phyloP scores from a whole-genome alignment of 1,140 invertebrate genomes.

The Hermatobates lingyangjiaoensis region DNA sequence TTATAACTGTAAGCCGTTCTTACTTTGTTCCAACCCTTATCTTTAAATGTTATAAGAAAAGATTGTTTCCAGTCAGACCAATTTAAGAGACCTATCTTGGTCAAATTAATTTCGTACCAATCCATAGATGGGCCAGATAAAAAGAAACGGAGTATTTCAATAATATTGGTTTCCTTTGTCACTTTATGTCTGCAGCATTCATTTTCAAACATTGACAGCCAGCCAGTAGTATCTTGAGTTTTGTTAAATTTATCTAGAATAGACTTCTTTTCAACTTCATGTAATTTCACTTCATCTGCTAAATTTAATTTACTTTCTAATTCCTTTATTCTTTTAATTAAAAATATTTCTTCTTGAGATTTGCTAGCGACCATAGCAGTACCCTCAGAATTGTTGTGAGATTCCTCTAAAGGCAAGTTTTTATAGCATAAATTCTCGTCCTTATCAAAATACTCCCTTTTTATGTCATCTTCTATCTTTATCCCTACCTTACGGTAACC shows the following conservation, averaged over 20 bases:
- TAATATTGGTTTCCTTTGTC: not conserved
- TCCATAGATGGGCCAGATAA: not conserved
- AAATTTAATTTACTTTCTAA: not conserved
- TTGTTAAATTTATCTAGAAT: constrained; percentile 1
- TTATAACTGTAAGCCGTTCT: not conserved
- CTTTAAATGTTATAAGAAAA: not conserved
- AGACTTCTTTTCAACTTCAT: not conserved
- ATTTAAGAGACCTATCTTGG: not conserved
- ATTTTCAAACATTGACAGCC: not conserved
- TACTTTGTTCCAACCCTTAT: not conserved
- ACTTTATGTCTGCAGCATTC: not conserved
- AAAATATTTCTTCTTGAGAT: not conserved
- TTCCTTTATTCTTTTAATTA: not conserved
- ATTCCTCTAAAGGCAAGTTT: not conserved
- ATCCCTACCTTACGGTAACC: not conserved
- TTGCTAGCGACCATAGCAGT: not conserved
- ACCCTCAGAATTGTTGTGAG: not conserved
- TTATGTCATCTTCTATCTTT: constrained; percentile 1
- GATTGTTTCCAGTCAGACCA: not conserved
- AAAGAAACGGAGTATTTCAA: not conserved
- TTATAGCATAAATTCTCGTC: constrained; percentile 1
- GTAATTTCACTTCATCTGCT: not conserved
- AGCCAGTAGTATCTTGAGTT: not conserved
- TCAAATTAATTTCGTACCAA: not conserved
- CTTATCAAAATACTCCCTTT: not conserved